Evolutionary conservation across 2,888 invertebrate genomes (phyloP).

Genomic region (Cyrtodaria siliqua): DNA sequence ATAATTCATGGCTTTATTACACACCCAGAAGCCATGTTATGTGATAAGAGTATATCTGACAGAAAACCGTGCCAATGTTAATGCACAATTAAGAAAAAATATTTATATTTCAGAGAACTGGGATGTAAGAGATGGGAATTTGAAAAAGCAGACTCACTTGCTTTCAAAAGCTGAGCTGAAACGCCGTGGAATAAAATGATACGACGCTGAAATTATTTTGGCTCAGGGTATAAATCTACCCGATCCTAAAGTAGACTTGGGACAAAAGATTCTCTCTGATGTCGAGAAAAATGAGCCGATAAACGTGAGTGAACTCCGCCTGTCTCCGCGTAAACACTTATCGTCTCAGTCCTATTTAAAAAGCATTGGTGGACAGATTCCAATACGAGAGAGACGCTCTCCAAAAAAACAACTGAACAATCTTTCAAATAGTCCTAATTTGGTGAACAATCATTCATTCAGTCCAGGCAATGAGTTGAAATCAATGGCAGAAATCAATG

Average conservation of each 20-base stretch:
- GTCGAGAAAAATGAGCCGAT: slow-evolving; percentile 45
- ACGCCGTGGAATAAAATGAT: slow-evolving; percentile 83
- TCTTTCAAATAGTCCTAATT: slow-evolving; percentile 23
- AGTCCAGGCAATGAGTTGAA: too few species aligned
- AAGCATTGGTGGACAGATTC: slow-evolving; percentile 23
- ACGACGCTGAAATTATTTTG: slow-evolving; percentile 84
- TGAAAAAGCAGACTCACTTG: slow-evolving; percentile 82
- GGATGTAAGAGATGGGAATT: slow-evolving; percentile 82
- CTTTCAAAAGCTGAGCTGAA: slow-evolving; percentile 82
- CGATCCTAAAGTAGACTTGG: slow-evolving; percentile 74
- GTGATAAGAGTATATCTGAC: too few species aligned
- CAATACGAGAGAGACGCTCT: slow-evolving; percentile 3
- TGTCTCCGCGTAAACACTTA: slow-evolving; percentile 57
- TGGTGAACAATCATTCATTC: slow-evolving; percentile 19
- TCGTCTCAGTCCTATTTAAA: slow-evolving; percentile 59
- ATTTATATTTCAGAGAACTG: slow-evolving; percentile 77
- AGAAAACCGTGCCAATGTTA: too few species aligned
- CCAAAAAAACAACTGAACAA: slow-evolving; percentile 31
- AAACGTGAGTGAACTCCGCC: slow-evolving; percentile 54
- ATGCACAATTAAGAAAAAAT: too few species aligned
- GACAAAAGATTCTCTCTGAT: slow-evolving; percentile 49
- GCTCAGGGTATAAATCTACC: slow-evolving; percentile 82
- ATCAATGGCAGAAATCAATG: too few species aligned
- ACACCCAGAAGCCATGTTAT: too few species aligned
- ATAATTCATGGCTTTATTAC: too few species aligned